Evolutionary conservation across 2,797 vertebrate genomes (phyloP).

Genomic region (Helarctos malayanus): DNA sequence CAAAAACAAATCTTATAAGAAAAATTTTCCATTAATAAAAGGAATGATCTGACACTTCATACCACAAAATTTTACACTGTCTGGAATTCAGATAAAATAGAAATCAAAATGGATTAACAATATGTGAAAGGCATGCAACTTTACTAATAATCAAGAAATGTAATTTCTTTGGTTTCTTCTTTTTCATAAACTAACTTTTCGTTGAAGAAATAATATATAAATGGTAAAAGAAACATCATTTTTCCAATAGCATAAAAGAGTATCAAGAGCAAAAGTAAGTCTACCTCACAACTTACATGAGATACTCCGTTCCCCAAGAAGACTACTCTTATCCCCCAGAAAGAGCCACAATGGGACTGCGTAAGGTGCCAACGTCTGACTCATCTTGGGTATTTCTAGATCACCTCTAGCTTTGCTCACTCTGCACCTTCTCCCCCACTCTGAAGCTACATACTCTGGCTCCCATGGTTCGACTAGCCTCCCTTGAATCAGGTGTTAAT

Average conservation of each 20-base stretch:
- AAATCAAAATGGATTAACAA: not conserved
- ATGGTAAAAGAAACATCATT: not conserved
- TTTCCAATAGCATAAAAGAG: not conserved
- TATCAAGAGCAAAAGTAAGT: not conserved
- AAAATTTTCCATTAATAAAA: constrained; percentile 39
- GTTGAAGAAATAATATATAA: constrained; percentile 30
- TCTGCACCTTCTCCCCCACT: not conserved
- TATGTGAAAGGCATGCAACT: not conserved
- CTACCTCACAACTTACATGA: not conserved
- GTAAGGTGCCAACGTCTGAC: not conserved
- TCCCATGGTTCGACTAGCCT: not conserved
- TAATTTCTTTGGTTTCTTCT: constrained; percentile 12
- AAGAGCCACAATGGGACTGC: not conserved
- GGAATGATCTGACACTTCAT: not conserved
- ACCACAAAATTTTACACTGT: not conserved
- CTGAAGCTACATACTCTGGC: not conserved
- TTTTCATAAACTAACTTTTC: constrained; percentile 43
- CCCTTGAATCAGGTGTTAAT: not conserved
- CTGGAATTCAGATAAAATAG: not conserved
- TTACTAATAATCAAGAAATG: constrained; percentile 24
- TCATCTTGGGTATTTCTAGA: not conserved
- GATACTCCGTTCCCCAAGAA: not conserved
- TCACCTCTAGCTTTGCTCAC: not conserved
- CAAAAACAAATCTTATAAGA: constrained; percentile 38
- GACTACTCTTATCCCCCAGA: not conserved